Conservation (phyloP, 2,113 vertebrate genomes). For the Cottus gobio region DNA sequence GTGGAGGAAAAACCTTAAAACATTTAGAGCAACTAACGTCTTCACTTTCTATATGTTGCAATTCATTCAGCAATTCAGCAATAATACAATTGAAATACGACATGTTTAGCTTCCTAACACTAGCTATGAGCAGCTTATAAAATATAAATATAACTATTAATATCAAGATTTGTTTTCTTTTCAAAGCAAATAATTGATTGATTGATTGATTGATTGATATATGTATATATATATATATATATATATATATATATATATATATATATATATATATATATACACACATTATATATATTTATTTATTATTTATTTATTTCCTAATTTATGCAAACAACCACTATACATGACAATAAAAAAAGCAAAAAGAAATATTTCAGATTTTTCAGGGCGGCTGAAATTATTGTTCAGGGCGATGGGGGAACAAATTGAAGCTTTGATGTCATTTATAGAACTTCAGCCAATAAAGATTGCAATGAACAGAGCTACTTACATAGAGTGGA, state of each 20-base stretch:
- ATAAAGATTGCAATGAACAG: neutral
- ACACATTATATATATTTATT: no score
- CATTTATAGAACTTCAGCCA: neutral
- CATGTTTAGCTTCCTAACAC: neutral
- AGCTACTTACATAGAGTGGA: conserved; percentile 96
- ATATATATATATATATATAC: no score
- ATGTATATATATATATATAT: no score
- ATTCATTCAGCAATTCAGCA: no score
- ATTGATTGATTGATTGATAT: no score
- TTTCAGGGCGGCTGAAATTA: no score
- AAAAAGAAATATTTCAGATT: neutral
- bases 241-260: no score
- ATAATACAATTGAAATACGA: neutral
- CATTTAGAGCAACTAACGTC: neutral
- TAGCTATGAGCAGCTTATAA: neutral
- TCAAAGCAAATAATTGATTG: no score
- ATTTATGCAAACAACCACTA: neutral
- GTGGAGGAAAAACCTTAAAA: neutral
- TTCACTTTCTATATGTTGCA: no score
- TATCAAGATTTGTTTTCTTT: no score
- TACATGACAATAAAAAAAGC: neutral
- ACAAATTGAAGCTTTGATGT: neutral
- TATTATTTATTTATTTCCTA: neutral
- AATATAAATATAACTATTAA: neutral
- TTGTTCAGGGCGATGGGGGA: no score